Percentiles rank a stretch among this genome's conserved stretches.
phyloP scores from a whole-genome alignment of 2,113 vertebrate species.

The Balaeniceps rex region DNA sequence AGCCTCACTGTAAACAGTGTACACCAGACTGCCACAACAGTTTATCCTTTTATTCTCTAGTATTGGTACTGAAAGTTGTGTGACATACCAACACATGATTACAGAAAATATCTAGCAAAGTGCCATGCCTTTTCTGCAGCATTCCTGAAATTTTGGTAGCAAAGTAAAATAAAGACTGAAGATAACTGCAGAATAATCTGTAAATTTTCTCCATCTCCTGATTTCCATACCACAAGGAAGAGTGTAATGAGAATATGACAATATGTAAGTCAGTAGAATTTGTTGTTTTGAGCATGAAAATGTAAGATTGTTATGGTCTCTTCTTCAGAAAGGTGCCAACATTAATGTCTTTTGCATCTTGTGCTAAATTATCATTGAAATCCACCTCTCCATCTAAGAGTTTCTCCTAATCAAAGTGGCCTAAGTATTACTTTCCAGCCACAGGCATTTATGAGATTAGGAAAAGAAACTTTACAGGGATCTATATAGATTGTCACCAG shows the following conservation, averaged over 20 bases:
- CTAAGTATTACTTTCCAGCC: not conserved
- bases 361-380: not conserved
- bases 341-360: not conserved
- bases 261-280: not conserved
- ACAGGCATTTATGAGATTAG: not conserved
- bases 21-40: not conserved
- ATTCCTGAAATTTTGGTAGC: not conserved
- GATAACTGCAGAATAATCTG: not conserved
- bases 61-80: not conserved
- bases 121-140: not conserved
- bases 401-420: not conserved
- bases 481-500: not conserved
- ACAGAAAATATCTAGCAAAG: not conserved
- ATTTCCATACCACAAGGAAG: not conserved
- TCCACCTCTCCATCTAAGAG: not conserved
- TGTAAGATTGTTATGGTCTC: not conserved
- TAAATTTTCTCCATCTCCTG: not conserved
- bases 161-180: not conserved
- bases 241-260: not conserved
- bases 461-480: not conserved
- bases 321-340: not conserved
- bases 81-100: not conserved
- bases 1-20: not conserved
- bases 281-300: not conserved
- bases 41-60: not conserved